Evolutionary conservation across 1,140 invertebrate species (phyloP).

Genomic region (Chelonus insularis): DNA sequence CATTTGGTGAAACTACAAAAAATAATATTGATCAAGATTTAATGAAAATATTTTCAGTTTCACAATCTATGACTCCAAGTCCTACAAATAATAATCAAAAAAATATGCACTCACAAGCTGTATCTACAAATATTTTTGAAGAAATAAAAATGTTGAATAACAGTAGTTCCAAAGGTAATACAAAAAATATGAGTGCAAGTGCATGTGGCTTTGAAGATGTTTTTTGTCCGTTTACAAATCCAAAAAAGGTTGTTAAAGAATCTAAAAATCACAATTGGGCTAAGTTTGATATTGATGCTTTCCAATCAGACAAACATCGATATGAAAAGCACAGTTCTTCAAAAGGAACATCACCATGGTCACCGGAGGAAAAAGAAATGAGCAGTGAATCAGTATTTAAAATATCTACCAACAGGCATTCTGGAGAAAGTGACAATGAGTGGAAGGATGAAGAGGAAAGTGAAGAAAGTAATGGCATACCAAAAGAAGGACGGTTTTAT

Average conservation of each 20-base stretch:
- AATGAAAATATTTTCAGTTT: constrained; percentile 47
- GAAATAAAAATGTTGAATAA: constrained; percentile 55
- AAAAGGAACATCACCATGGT: constrained; percentile 72
- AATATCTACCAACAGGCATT: constrained; percentile 41
- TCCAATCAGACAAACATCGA: constrained; percentile 49
- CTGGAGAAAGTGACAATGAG: constrained; percentile 58
- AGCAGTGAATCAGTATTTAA: constrained; percentile 53
- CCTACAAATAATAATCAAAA: constrained; percentile 38
- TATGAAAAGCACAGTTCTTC: constrained; percentile 55
- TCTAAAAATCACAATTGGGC: constrained; percentile 56
- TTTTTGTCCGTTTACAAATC: constrained; percentile 45
- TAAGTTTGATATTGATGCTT: constrained; percentile 56
- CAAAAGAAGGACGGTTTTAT: constrained; percentile 39
- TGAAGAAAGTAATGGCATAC: constrained; percentile 51
- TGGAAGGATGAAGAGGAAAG: constrained; percentile 58
- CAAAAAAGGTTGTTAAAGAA: constrained; percentile 40
- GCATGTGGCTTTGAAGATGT: constrained; percentile 50
- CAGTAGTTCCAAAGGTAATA: constrained; percentile 19
- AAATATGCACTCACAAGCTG: constrained; percentile 35
- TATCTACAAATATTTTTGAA: constrained; percentile 52
- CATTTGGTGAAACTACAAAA: neutral
- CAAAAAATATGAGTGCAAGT: too few relatives aligned
- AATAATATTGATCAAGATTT: constrained; percentile 15
- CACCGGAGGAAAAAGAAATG: constrained; percentile 74
- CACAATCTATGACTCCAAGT: constrained; percentile 32